phyloP scores from a whole-genome alignment of 2,797 vertebrate genomes.

The Erpetoichthys calabaricus region DNA sequence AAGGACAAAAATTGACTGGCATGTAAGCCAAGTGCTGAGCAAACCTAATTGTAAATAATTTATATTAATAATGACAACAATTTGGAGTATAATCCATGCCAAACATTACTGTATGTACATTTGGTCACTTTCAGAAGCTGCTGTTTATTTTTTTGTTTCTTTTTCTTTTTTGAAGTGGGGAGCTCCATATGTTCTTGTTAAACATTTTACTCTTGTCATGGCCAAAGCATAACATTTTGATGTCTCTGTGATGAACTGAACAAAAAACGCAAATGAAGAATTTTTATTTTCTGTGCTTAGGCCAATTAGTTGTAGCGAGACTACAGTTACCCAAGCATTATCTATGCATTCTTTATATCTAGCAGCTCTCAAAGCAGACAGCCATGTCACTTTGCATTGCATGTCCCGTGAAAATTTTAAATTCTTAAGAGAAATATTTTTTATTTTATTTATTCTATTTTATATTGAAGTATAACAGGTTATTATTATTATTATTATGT shows the following conservation, averaged over 20 bases:
- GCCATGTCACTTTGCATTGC: conserved; percentile 56
- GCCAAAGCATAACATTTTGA: conserved; percentile 69
- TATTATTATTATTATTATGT: conserved; percentile 42
- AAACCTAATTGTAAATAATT: too few relatives aligned
- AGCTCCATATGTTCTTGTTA: conserved; percentile 36
- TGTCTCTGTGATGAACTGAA: conserved; percentile 43
- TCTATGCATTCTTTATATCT: conserved; percentile 86
- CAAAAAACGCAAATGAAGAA: not conserved
- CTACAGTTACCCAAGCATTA: conserved; percentile 52
- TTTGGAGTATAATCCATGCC: too few relatives aligned
- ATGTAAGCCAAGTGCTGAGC: too few relatives aligned
- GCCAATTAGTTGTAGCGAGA: conserved; percentile 36
- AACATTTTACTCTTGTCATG: conserved; percentile 46
- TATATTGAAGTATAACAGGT: conserved; percentile 75
- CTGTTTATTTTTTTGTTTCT: conserved; percentile 22
- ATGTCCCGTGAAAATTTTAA: conserved; percentile 39
- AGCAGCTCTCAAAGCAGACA: conserved; percentile 37
- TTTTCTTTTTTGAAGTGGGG: conserved; percentile 24
- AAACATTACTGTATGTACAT: too few relatives aligned
- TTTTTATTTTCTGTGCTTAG: conserved; percentile 28
- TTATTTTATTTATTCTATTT: conserved; percentile 99
- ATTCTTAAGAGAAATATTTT: conserved; percentile 69
- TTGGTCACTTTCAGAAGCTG: too few relatives aligned
- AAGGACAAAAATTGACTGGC: too few relatives aligned
- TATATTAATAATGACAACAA: too few relatives aligned